Percentiles rank a stretch among this genome's conserved stretches.
Evolutionary conservation across 2,113 vertebrate species (phyloP).

Genomic region (Mustela lutreola): DNA sequence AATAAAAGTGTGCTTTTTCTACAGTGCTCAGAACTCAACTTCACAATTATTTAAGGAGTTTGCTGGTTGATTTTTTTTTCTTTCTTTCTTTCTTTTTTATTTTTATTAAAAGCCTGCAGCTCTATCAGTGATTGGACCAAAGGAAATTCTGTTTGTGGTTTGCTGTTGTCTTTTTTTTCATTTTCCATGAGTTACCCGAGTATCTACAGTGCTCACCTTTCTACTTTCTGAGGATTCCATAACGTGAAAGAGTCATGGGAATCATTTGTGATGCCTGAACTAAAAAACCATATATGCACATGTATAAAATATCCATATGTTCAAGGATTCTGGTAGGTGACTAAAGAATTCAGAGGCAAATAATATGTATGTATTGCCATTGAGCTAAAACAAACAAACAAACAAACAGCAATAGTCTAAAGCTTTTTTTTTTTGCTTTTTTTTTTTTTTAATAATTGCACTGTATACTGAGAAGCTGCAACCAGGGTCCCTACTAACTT

Average conservation of each 20-base stretch:
- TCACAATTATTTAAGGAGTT: neutral
- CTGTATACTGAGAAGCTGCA: neutral
- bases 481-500: neutral
- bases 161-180: neutral
- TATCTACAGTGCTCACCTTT: neutral
- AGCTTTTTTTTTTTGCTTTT: neutral
- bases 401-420: neutral
- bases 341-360: neutral
- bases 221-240: neutral
- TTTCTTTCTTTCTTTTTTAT: neutral
- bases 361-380: neutral
- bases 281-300: neutral
- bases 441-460: neutral
- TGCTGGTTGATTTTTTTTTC: neutral
- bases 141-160: neutral
- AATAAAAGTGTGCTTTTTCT: neutral
- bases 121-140: neutral
- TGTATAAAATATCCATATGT: neutral
- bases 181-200: neutral
- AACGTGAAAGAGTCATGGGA: neutral
- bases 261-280: neutral
- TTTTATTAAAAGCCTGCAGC: neutral
- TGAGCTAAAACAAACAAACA: neutral
- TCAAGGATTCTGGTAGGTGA: neutral
- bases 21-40: neutral